Conservation (phyloP, 2,888 invertebrate genomes). For the Phrixothrix hirtus region DNA sequence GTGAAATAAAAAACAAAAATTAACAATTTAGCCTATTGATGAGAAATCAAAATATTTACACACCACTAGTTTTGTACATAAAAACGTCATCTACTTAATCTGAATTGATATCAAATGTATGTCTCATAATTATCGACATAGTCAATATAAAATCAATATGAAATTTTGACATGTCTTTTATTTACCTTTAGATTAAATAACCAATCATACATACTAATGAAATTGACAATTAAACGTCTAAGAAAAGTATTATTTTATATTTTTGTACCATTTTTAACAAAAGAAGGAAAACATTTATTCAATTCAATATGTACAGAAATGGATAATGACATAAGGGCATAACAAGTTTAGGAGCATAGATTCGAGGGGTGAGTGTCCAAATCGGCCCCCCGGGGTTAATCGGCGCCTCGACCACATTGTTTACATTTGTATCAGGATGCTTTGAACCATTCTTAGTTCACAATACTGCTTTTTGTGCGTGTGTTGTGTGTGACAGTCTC, state of each 20-base stretch:
- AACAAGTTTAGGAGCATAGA: slow-evolving; percentile 46
- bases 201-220: not conserved
- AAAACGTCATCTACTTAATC: no score
- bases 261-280: not conserved
- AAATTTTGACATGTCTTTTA: not conserved
- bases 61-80: no score
- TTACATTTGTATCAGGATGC: slow-evolving; percentile 49
- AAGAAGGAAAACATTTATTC: not conserved
- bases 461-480: slow-evolving; percentile 47
- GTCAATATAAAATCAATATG: no score
- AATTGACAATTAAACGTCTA: not conserved
- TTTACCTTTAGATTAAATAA: not conserved
- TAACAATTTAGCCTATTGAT: no score
- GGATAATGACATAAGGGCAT: slow-evolving; percentile 46
- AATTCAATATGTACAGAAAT: slow-evolving; percentile 7
- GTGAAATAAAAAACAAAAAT: no score
- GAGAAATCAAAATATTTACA: no score
- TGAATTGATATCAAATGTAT: no score
- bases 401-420: slow-evolving; percentile 53
- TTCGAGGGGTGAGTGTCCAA: slow-evolving; percentile 31
- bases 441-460: slow-evolving; percentile 47
- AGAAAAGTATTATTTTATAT: not conserved
- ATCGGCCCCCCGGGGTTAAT: slow-evolving; percentile 49
- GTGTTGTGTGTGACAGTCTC: slow-evolving; percentile 49
- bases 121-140: not conserved